These are phyloP conservation scores for Arctocebus calabarensis DNA, from an alignment of 2,797 vertebrate species.

Conservation along the genomic window DNA sequence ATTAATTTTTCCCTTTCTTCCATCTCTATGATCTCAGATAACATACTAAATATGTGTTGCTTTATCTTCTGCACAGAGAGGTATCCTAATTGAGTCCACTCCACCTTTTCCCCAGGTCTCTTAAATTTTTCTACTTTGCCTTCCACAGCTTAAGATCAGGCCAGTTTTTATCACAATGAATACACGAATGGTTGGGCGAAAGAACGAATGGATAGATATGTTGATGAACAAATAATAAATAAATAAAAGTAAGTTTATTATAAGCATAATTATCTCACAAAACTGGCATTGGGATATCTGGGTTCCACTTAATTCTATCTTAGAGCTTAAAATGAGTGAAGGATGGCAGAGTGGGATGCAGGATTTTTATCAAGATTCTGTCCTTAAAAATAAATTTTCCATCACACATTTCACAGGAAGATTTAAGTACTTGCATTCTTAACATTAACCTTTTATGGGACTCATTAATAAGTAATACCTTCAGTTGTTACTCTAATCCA, in stretches of 20 bases:
- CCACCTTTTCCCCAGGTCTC: not conserved
- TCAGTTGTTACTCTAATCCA: not conserved
- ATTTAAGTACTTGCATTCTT: not conserved
- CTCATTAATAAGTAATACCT: not conserved
- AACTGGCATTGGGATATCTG: not conserved
- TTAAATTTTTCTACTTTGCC: not conserved
- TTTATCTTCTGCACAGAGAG: not conserved
- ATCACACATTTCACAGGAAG: not conserved
- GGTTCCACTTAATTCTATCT: not conserved
- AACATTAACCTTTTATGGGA: not conserved
- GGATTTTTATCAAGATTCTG: not conserved
- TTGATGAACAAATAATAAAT: not conserved
- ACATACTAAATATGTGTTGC: not conserved
- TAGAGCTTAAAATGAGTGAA: not conserved
- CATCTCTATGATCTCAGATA: not conserved
- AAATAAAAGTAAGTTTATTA: not conserved
- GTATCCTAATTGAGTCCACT: accelerated
- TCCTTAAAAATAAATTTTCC: not conserved
- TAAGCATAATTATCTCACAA: not conserved
- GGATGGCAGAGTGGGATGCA: not conserved
- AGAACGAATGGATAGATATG: not conserved
- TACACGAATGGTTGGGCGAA: not conserved
- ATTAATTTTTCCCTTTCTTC: not conserved
- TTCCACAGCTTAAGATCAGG: not conserved
- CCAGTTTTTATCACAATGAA: not conserved